phyloP scores from a whole-genome alignment of 2,113 vertebrate genomes.

The Bufo gargarizans region DNA sequence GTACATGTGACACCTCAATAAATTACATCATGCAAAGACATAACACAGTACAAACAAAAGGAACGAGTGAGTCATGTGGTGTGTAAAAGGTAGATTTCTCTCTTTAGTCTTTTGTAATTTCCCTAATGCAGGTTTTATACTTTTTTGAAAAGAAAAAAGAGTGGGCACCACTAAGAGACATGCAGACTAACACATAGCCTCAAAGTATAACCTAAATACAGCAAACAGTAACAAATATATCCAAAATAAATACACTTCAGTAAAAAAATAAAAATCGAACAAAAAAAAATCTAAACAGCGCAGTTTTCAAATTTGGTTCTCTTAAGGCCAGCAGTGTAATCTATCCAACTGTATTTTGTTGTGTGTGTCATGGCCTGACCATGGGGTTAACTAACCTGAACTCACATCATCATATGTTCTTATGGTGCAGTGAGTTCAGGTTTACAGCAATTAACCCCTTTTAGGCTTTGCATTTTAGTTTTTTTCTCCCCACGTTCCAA shows the following conservation, averaged over 20 bases:
- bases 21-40: constrained; percentile 41
- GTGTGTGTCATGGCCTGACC: too few species aligned
- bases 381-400: too few species aligned
- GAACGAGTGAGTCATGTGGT: constrained; percentile 17
- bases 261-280: background rate
- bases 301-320: too few species aligned
- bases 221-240: background rate
- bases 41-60: constrained; percentile 45
- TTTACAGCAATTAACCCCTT: too few species aligned
- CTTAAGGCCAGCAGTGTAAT: too few species aligned
- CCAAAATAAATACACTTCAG: background rate
- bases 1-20: constrained; percentile 3
- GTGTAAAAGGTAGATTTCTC: constrained; percentile 7
- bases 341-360: too few species aligned
- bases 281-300: too few species aligned
- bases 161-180: background rate
- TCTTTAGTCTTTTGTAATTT: constrained; percentile 13
- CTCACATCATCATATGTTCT: too few species aligned
- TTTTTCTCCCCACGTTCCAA: too few species aligned
- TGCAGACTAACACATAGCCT: background rate
- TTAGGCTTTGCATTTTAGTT: too few species aligned
- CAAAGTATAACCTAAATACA: background rate
- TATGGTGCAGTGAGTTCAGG: too few species aligned
- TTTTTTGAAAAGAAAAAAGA: background rate
- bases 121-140: background rate